Base-by-base conservation (phyloP, 1,140 invertebrate species). In the Gryon sp. region DNA sequence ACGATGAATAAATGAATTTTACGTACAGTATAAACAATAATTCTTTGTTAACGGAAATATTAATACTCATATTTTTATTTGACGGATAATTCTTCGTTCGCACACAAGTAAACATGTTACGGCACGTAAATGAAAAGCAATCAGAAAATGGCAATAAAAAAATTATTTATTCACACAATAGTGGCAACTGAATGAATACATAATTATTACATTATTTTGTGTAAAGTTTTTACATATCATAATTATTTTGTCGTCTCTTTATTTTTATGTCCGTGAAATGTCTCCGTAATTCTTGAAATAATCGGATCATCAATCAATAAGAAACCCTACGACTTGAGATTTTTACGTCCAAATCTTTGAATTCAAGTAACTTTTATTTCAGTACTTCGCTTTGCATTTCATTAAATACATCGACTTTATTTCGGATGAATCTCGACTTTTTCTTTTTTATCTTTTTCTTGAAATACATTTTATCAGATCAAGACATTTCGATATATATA, bases 241-340 rank as follows among this genome's bases (percentile, higher is more conserved):
- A 34, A 50, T 36, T 36, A 15, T 6, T 52, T 52, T 18, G 18
- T 24, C 19, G 4, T 2, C 24, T 32, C 0, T 22, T 52, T 38
- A 36, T 36, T 38, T 4, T 12, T 8, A 1, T 7, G 3, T 4
- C n/a, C 18, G 30, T 11, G 24, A 52, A 38, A 36, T 36, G 1
- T n/a, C n/a, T 52, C 36, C 30, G 48, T 24, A 30, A 52, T 28
- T 24, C 30, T 22, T 38, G 15, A 30, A 16, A 26, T 48, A 48
- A 48, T 32, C 4, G 45, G 24, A 48, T 48, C 15, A 48, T 32
- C 26, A 48, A 32, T 48, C 26, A 32, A 32, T 48, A 48, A 16
- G 45, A 48, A 52, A 52, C 32, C 48, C 38, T 52, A 52, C 15
- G 32, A 52, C 12, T 38, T 24, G 30, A 24, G 12, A 30, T 52